Base-by-base conservation (phyloP, 2,797 vertebrate species). In the Synaphobranchus kaupii region DNA sequence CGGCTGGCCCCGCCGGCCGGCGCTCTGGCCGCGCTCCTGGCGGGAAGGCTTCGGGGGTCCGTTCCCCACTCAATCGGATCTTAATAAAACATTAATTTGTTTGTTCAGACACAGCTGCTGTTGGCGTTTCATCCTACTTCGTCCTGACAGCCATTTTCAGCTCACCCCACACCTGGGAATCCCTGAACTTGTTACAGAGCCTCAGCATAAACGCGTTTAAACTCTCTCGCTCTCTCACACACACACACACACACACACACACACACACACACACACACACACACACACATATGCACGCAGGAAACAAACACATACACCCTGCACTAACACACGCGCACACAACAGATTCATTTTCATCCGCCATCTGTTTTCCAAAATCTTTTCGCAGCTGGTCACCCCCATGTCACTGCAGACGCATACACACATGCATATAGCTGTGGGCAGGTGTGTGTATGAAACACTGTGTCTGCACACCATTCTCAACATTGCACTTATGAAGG, bases 11-110 rank as follows among this genome's bases (percentile, higher is more conserved):
- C 20, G 85, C 39, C 31, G 50, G 66, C 31, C 71, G 8, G 47
- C 85, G 52, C 66, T 71, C 85, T 73, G 31, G 44, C 68, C 48
- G 47, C 34, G 52, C 85, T 86, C 71, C 56, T 20, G 50, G 66
- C 10, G 47, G 50, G 20, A 39, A 39, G 85, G 54, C 58, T 48
- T 44, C n/a, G 15, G 58, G 84, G 5, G 73, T 44, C 83, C 56
- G 34, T 48, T 63, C 56, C 83, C 73, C 73, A 52, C 71, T 85
- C 87, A 80, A 56, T 56, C 84, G 73, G 34, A 48, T 58, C 71
- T 84, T 31, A 85, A 78, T 50, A 80, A 88, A 85, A 88, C 87
- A 88, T 73, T 85, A 4, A 76, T 82, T 80, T 85, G 87, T 87
- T 87, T 81, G 84, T 85, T 88, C 71, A 10, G 73, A 8, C 44